Conservation (phyloP, 2,113 vertebrate genomes). For the Miniopterus natalensis region DNA sequence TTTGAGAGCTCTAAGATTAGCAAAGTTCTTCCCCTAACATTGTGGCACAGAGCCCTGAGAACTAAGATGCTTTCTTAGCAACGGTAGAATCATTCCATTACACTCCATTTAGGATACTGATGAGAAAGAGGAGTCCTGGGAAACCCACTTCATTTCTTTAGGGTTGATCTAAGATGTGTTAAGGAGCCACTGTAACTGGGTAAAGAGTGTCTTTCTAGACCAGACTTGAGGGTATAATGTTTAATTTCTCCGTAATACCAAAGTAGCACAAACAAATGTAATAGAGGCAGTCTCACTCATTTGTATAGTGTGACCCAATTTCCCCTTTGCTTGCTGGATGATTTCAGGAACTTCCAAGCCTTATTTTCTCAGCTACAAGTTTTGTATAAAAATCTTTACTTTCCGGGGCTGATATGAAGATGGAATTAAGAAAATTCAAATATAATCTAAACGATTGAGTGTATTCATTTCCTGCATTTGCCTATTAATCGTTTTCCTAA, state of each 20-base stretch:
- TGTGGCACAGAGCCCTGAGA: neutral
- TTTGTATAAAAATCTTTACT: neutral
- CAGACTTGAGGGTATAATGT: neutral
- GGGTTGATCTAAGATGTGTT: neutral
- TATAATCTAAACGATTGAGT: neutral
- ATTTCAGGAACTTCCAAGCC: neutral
- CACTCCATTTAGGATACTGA: neutral
- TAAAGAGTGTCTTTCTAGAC: neutral
- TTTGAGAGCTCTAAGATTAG: neutral
- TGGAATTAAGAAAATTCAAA: neutral
- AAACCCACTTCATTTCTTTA: neutral
- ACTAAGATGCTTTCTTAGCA: neutral
- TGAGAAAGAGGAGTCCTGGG: neutral
- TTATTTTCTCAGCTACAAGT: neutral
- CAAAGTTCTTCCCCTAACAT: neutral
- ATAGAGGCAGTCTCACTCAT: neutral
- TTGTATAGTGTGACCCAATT: neutral
- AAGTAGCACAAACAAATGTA: neutral
- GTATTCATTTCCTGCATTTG: neutral
- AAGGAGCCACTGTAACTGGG: neutral
- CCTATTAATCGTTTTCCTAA: neutral
- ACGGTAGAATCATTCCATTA: slow-evolving; percentile 18
- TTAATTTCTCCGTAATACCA: neutral
- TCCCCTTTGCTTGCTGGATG: neutral
- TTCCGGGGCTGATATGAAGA: neutral